Evolutionary conservation across 2,113 vertebrate species (phyloP).

Genomic region (Oostethus manadensis): DNA sequence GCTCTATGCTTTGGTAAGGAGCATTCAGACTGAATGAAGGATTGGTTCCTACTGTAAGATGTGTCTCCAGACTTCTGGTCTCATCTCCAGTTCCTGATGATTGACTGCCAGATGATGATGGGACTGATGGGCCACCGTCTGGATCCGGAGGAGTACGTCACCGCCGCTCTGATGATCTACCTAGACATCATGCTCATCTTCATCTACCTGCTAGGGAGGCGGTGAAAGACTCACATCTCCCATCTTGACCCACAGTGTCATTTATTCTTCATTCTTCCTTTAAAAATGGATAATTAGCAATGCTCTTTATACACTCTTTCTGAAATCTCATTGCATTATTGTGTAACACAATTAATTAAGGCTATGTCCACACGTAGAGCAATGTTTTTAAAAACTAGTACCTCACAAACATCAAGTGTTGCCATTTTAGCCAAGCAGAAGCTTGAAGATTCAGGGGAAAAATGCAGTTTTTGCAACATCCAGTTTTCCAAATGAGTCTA

Average conservation of each 20-base stretch:
- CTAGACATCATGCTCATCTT: constrained; percentile 71
- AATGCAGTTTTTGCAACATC: too few relatives aligned
- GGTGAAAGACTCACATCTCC: constrained; percentile 21
- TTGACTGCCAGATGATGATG: constrained; percentile 69
- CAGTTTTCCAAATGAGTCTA: too few relatives aligned
- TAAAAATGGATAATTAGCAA: not conserved
- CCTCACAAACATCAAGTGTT: too few relatives aligned
- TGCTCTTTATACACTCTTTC: not conserved
- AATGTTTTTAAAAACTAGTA: too few relatives aligned
- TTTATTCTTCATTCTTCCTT: not conserved
- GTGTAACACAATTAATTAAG: not conserved
- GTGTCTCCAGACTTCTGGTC: not conserved
- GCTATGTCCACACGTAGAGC: not conserved
- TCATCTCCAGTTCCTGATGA: constrained; percentile 59
- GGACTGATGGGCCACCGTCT: constrained; percentile 46
- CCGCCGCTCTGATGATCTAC: constrained; percentile 65
- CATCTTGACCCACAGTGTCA: not conserved
- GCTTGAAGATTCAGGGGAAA: too few relatives aligned
- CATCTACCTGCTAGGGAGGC: constrained; percentile 65
- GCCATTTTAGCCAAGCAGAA: too few relatives aligned
- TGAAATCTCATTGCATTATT: not conserved
- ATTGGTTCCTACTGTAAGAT: too few relatives aligned
- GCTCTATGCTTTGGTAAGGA: constrained; percentile 57
- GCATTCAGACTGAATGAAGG: not conserved
- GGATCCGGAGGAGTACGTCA: constrained; percentile 71